Conservation (phyloP, 2,888 invertebrate genomes). For the Ophion costatus region DNA sequence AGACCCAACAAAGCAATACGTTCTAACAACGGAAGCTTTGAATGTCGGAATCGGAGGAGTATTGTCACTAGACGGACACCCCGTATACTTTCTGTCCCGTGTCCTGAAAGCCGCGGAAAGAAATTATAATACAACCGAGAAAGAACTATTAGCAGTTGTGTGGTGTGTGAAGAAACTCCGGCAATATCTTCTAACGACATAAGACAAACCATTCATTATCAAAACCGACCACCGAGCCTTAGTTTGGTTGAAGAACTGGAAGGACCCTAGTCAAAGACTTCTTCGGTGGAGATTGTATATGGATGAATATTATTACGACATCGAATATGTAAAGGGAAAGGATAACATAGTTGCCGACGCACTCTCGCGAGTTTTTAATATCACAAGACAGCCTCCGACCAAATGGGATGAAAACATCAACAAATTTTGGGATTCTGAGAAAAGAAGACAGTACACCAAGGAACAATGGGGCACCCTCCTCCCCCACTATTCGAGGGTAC, state of each 20-base stretch:
- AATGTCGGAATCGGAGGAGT: conserved; percentile 62
- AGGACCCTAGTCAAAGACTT: conserved; percentile 34
- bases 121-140: conserved; percentile 55
- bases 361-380: conserved; percentile 55
- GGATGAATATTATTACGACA: conserved; percentile 74
- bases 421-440: conserved; percentile 6
- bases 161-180: conserved; percentile 67
- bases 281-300: conserved; percentile 69
- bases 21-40: conserved; percentile 74
- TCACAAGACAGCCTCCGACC: conserved; percentile 4
- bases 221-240: conserved; percentile 75
- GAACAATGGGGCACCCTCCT: conserved; percentile 32
- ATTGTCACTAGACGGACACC: conserved; percentile 75
- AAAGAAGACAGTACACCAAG: conserved; percentile 17
- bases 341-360: conserved; percentile 75
- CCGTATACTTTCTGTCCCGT: conserved; percentile 54
- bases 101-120: conserved; percentile 65
- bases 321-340: conserved; percentile 72
- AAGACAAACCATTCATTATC: conserved; percentile 64
- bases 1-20: conserved; percentile 69
- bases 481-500: conserved; percentile 12
- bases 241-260: conserved; percentile 73
- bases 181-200: conserved; percentile 68
- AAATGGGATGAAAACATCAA: neutral
- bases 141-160: conserved; percentile 59